Evolutionary conservation across 2,888 invertebrate genomes (phyloP), one percentile per base, ranked within the genome.

Genomic region (Amaurobius ferox): DNA sequence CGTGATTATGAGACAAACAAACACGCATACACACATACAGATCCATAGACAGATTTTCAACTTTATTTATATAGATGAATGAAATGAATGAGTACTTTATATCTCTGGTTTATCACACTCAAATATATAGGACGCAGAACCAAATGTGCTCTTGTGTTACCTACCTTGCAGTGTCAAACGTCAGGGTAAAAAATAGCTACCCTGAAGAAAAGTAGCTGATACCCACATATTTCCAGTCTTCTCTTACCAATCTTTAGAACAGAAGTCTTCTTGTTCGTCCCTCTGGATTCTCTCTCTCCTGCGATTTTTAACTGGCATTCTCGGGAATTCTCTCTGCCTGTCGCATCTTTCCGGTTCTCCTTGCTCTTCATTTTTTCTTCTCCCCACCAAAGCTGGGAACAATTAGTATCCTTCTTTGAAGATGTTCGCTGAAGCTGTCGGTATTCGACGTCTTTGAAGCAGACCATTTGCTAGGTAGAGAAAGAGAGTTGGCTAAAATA

Each of bases 141-240:
- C 44, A 11, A 2, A 11, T 44, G 16, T n/a, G 44, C 44, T 44
- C 13, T 44, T 44, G 16, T n/a, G 44, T 44, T 44, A 44, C 44
- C 35, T 44, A 5, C 2, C n/a, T 44, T 44, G 6, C 16, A 9
- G 44, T 9, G 44, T 16, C 16, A 16, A 16, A 29, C 16, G 44
- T 29, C 29, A n/a, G 70, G 68, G 78, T 35, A 71, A 80, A 80
- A 80, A 73, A 73, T 67, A 80, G 61, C 64, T 29, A 23, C 48
- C n/a, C 32, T 39, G 19, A 40, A 28, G 29, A 67, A 74, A 55
- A 73, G 73, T 55, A 80, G 80, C 80, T 80, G 80, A 80, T 73
- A 73, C 67, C 28, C n/a, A 30, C 83, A 85, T 77, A 48, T 85
- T 85, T 85, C 67, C 66, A 77, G 44, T 71, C 44, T 77, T 72